These are phyloP conservation scores for Phalacrocorax brasilianus DNA, from an alignment of 2,113 vertebrate genomes.

Conservation along the genomic window DNA sequence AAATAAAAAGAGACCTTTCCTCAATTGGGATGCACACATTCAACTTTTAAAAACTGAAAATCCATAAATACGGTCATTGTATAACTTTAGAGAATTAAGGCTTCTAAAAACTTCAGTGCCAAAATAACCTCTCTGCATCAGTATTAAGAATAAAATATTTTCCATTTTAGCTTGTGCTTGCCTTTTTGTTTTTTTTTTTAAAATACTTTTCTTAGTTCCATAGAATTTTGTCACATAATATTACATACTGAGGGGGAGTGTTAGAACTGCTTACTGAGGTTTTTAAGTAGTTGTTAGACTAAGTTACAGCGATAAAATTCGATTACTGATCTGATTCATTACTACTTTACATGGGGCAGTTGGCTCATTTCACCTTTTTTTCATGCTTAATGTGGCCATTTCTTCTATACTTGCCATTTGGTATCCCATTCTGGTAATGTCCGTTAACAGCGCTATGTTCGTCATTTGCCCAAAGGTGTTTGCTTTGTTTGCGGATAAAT, in stretches of 20 bases:
- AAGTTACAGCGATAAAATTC: conserved; percentile 75
- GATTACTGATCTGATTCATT: conserved; percentile 61
- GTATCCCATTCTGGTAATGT: conserved; percentile 90
- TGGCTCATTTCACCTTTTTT: conserved; percentile 93
- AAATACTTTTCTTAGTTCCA: conserved; percentile 57
- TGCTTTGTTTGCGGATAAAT: conserved; percentile 70
- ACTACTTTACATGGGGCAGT: conserved; percentile 27
- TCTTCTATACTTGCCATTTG: conserved; percentile 91
- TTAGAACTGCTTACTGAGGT: conserved; percentile 75
- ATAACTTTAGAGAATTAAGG: conserved; percentile 74
- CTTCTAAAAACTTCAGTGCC: conserved; percentile 75
- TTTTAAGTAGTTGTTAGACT: conserved; percentile 81
- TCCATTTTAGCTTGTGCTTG: conserved; percentile 76
- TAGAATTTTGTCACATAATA: conserved; percentile 70
- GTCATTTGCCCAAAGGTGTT: conserved; percentile 52
- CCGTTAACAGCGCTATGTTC: conserved; percentile 83
- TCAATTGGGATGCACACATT: conserved; percentile 48
- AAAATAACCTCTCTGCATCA: conserved; percentile 73
- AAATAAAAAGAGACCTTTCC: conserved; percentile 57
- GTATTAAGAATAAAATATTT: conserved; percentile 68
- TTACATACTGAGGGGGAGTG: conserved; percentile 65
- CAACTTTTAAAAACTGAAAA: conserved; percentile 64
- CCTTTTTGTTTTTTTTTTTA: conserved; percentile 24
- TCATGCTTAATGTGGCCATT: conserved; percentile 90
- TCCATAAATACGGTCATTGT: conserved; percentile 50